Evolutionary conservation across 2,797 vertebrate species (phyloP).

Genomic region (Tympanoctomys barrerae): DNA sequence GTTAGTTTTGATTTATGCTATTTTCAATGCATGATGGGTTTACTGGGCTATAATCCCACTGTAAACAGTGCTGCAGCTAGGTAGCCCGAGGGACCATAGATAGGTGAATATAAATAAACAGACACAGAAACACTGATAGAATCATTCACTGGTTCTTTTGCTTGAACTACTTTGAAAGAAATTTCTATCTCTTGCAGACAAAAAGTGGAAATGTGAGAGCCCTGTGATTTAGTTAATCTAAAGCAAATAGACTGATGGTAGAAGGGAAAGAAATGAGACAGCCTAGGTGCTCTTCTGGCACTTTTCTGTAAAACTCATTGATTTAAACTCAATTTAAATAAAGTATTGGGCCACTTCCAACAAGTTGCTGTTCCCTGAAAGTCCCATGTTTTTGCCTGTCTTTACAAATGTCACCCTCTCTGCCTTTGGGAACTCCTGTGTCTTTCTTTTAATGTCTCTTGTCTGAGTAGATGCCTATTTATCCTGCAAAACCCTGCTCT

Average conservation of each 20-base stretch:
- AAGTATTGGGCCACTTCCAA: conserved; percentile 12
- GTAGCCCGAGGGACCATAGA: neutral
- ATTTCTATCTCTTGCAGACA: neutral
- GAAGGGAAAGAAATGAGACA: neutral
- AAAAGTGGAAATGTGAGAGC: neutral
- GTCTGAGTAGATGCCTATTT: neutral
- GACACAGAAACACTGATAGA: neutral
- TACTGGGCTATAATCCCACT: neutral
- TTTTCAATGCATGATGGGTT: neutral
- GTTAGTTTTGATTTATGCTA: neutral
- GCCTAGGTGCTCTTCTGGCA: neutral
- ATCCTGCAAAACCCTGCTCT: neutral
- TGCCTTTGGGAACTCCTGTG: neutral
- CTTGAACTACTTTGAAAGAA: conserved; percentile 1
- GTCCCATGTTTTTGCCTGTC: no score
- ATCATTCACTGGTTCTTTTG: neutral
- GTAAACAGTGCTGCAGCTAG: neutral
- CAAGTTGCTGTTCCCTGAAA: neutral
- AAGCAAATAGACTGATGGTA: neutral
- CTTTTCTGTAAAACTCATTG: neutral
- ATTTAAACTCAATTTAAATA: neutral
- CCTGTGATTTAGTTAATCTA: neutral
- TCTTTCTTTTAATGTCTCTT: neutral
- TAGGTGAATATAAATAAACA: neutral
- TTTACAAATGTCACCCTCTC: neutral